Evolutionary conservation across 2,888 invertebrate species (phyloP).

Genomic region (Tanytarsus gracilentus): DNA sequence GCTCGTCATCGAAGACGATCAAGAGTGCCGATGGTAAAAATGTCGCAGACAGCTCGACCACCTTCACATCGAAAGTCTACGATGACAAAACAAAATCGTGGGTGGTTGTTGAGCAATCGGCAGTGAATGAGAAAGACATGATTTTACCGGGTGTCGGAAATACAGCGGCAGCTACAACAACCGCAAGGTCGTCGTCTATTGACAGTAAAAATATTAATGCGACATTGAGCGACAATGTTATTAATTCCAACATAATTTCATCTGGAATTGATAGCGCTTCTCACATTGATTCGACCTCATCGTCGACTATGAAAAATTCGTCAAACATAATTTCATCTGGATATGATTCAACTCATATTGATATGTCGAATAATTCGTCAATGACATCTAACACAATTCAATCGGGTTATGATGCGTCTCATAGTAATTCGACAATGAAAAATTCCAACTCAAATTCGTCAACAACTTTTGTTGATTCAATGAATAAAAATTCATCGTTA

Average conservation of each 20-base stretch:
- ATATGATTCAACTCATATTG: neutral
- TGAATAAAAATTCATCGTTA: neutral
- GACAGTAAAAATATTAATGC: neutral
- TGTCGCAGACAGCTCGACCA: conserved; percentile 31
- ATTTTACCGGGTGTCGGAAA: conserved; percentile 19
- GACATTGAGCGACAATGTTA: neutral
- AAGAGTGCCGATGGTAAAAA: conserved; percentile 23
- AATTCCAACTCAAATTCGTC: neutral
- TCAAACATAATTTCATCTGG: neutral
- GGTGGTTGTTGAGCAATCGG: conserved; percentile 32
- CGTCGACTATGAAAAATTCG: neutral
- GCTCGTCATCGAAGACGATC: conserved; percentile 10
- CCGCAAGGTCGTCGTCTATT: neutral
- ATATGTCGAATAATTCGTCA: neutral
- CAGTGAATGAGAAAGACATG: conserved; percentile 31
- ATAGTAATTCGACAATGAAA: neutral
- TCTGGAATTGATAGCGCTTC: neutral
- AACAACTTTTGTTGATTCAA: neutral
- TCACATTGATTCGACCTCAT: neutral
- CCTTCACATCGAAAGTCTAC: conserved; percentile 33
- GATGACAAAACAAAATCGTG: conserved; percentile 33
- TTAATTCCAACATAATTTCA: conserved; percentile 17
- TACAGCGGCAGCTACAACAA: neutral
- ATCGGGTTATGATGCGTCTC: neutral
- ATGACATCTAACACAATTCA: neutral